Evolutionary conservation across 2,888 invertebrate genomes (phyloP).

Genomic region (Dynastes maya): DNA sequence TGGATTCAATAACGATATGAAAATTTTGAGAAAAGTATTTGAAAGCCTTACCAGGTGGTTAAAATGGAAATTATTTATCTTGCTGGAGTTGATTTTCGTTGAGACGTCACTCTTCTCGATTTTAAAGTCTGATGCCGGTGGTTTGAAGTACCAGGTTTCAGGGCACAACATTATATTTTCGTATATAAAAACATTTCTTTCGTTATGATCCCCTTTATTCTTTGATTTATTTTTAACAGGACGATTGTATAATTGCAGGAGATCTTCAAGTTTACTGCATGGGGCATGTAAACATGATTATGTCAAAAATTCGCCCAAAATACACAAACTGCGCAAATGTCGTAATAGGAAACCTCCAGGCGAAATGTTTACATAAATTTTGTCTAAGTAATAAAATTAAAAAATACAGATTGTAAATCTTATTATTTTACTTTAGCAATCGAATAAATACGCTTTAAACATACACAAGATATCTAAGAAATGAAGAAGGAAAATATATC

Average conservation of each 20-base stretch:
- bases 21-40: neutral
- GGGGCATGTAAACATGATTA: too few relatives aligned
- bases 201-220: neutral
- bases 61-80: slow-evolving; percentile 70
- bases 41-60: slow-evolving; percentile 72
- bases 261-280: too few relatives aligned
- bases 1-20: slow-evolving; percentile 7
- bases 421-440: neutral
- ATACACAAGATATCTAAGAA: neutral
- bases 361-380: neutral
- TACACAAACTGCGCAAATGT: slow-evolving; percentile 30
- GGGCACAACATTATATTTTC: slow-evolving; percentile 73
- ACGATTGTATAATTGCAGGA: neutral
- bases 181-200: neutral
- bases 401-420: neutral
- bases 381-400: neutral
- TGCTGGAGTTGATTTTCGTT: slow-evolving; percentile 60
- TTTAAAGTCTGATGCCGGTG: slow-evolving; percentile 68
- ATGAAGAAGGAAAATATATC: neutral
- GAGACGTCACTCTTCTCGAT: slow-evolving; percentile 63
- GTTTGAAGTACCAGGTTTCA: slow-evolving; percentile 73
- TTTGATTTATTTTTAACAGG: too few relatives aligned
- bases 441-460: neutral
- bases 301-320: neutral
- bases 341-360: neutral